phyloP scores from a whole-genome alignment of 2,797 vertebrate genomes.

The Xiphophorus birchmanni region DNA sequence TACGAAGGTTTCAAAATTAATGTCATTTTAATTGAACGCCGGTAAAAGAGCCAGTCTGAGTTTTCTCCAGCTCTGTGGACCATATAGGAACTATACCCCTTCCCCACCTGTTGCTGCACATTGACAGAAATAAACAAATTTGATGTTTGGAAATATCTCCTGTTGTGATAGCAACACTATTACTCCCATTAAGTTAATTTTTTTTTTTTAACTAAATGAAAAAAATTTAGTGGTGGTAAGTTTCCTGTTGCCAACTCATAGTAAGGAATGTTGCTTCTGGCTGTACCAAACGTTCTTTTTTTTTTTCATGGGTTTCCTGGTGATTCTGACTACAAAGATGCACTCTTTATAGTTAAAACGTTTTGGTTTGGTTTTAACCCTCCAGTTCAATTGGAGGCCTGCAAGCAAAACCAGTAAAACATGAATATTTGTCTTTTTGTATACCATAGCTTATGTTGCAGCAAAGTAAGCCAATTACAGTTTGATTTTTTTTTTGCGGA shows the following conservation, averaged over 20 bases:
- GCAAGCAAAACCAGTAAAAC: neutral
- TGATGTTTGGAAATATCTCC: neutral
- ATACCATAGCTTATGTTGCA: neutral
- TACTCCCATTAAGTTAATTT: neutral
- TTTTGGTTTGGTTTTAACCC: neutral
- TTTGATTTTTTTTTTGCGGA: neutral
- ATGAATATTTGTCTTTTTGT: neutral
- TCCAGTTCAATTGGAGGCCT: neutral
- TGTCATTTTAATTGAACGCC: neutral
- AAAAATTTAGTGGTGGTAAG: neutral
- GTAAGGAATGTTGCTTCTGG: neutral
- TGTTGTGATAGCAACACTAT: neutral
- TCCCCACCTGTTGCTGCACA: neutral
- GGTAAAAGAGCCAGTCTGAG: neutral
- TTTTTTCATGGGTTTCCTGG: neutral
- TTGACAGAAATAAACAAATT: neutral
- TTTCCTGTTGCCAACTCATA: neutral
- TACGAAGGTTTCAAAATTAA: neutral
- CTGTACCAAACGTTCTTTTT: neutral
- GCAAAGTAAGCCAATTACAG: no score
- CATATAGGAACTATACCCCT: neutral
- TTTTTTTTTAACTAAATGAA: no score
- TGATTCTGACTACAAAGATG: neutral
- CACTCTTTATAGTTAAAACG: neutral
- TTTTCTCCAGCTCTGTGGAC: neutral